Conservation (phyloP, 1,140 invertebrate species). For the Belonocnema kinseyi region DNA sequence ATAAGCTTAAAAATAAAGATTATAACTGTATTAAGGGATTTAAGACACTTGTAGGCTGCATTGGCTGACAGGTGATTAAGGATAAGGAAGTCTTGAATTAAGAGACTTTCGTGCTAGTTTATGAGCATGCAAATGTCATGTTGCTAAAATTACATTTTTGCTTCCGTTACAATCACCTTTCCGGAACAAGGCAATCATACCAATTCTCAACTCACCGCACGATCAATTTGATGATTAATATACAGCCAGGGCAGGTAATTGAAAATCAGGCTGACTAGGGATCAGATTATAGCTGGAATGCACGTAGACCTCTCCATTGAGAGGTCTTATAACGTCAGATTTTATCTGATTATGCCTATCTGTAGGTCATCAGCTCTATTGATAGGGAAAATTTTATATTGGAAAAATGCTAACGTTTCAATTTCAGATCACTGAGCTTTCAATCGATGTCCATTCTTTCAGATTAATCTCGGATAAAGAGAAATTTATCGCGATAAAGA, state of each 20-base stretch:
- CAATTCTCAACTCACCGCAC: neutral
- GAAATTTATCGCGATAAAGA: neutral
- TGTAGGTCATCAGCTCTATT: conserved; percentile 15
- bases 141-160: conserved; percentile 36
- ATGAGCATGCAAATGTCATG: conserved; percentile 25
- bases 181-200: conserved; percentile 18
- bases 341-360: conserved; percentile 20
- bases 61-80: neutral
- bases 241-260: neutral
- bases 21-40: neutral
- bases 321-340: neutral
- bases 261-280: conserved; percentile 4
- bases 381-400: conserved; percentile 1
- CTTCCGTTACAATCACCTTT: conserved; percentile 27
- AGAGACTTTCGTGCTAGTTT: conserved; percentile 4
- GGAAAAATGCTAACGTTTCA: conserved; percentile 9
- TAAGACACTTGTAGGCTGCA: neutral
- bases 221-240: conserved; percentile 24
- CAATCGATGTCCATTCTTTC: neutral
- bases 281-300: neutral
- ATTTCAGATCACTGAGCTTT: neutral
- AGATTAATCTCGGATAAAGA: too few relatives aligned
- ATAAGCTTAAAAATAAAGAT: too few relatives aligned
- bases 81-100: conserved; percentile 15
- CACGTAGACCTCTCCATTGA: neutral